A percentile compares a stretch with the other conserved stretches of the same genome.
phyloP scores from a whole-genome alignment of 2,888 invertebrate species.

The Galerucella pusilla region DNA sequence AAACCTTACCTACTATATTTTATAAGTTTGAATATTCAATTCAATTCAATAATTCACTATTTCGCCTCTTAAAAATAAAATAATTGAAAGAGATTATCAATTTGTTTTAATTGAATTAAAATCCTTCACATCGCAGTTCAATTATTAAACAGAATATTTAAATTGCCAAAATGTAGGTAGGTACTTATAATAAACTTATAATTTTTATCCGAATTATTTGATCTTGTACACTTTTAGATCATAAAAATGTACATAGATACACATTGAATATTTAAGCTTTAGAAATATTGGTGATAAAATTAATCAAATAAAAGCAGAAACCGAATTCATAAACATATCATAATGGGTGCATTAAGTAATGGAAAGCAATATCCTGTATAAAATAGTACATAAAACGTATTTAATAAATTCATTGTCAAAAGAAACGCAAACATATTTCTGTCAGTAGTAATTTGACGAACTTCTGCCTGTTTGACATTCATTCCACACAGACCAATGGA shows the following conservation, averaged over 20 bases:
- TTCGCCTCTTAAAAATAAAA: too few species aligned
- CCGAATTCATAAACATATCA: constrained; percentile 36
- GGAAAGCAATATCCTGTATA: constrained; percentile 7
- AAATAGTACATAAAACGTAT: constrained; percentile 6
- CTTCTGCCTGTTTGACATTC: constrained; percentile 33
- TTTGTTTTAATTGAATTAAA: too few species aligned
- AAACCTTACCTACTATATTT: not conserved
- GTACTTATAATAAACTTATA: too few species aligned
- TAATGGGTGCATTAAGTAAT: constrained; percentile 6
- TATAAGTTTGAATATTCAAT: not conserved
- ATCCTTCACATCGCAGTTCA: too few species aligned
- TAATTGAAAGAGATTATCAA: too few species aligned
- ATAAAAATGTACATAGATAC: not conserved
- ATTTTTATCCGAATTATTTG: not conserved
- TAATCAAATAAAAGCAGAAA: not conserved
- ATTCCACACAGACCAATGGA: constrained; percentile 35
- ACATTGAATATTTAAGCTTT: not conserved
- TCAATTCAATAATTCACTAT: not conserved
- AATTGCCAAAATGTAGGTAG: too few species aligned
- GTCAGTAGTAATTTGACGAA: constrained; percentile 33
- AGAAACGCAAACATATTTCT: constrained; percentile 31
- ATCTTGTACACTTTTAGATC: not conserved
- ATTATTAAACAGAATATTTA: too few species aligned
- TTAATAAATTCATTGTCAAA: constrained; percentile 20
- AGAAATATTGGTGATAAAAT: not conserved